Percentiles rank a stretch among this genome's conserved stretches.
These are phyloP conservation scores for Aphidius ervi DNA, from an alignment of 1,140 invertebrate genomes.

Conservation along the genomic window DNA sequence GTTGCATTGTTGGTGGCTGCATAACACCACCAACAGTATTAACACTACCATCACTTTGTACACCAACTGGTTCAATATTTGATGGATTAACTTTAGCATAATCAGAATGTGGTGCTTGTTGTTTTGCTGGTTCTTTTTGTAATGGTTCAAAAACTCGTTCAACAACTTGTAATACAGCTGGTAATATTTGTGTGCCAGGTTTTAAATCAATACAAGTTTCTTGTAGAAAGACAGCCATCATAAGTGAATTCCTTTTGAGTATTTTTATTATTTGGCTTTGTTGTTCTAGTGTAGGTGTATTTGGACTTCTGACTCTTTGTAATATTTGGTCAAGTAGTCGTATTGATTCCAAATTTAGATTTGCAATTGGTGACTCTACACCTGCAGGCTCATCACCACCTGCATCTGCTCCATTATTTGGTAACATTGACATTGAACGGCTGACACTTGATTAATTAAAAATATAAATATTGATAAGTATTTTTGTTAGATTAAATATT, in stretches of 20 bases:
- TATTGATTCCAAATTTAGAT: conserved; percentile 9
- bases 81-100: conserved; percentile 70
- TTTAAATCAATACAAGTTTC: conserved; percentile 61
- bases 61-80: conserved; percentile 36
- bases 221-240: too few relatives aligned
- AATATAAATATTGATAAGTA: too few relatives aligned
- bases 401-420: too few relatives aligned
- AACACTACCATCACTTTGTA: conserved; percentile 27
- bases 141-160: conserved; percentile 68
- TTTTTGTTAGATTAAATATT: too few relatives aligned
- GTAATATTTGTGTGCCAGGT: conserved; percentile 69
- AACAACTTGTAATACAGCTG: conserved; percentile 79
- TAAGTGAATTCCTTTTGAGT: conserved; percentile 12
- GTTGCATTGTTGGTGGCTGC: conserved; percentile 66
- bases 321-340: too few relatives aligned
- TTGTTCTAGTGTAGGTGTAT: too few relatives aligned
- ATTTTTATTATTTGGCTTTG: too few relatives aligned
- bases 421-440: too few relatives aligned
- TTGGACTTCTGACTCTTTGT: too few relatives aligned
- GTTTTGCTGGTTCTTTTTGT: conserved; percentile 84
- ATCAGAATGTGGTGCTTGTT: conserved; percentile 68
- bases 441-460: too few relatives aligned
- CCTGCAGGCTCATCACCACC: too few relatives aligned
- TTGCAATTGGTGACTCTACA: too few relatives aligned
- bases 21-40: conserved; percentile 43